Evolutionary conservation across 2,797 vertebrate species (phyloP).

Genomic region (Tiaroga cobitis): DNA sequence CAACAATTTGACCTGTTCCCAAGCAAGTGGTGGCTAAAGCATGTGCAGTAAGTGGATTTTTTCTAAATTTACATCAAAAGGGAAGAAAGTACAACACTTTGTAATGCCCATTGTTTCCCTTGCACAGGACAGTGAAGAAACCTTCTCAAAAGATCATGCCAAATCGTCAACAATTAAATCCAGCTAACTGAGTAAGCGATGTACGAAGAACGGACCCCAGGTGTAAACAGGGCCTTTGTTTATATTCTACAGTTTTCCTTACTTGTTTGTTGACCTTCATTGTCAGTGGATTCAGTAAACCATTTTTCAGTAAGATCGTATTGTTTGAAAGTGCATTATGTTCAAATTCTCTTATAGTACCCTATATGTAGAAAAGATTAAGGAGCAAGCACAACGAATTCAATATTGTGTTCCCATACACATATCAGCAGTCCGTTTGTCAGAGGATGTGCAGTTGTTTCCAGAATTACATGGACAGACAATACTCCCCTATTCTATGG

Average conservation of each 20-base stretch:
- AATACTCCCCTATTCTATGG: slow-evolving; percentile 45
- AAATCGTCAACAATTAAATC: too few relatives aligned
- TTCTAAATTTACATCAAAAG: too few relatives aligned
- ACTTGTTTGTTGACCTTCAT: neutral
- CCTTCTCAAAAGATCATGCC: too few relatives aligned
- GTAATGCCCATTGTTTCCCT: too few relatives aligned
- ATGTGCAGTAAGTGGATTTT: too few relatives aligned
- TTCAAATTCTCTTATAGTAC: neutral
- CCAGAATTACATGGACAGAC: slow-evolving; percentile 50
- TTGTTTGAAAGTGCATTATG: neutral
- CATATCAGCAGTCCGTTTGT: slow-evolving; percentile 31
- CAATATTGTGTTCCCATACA: slow-evolving; percentile 27
- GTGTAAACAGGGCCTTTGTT: neutral
- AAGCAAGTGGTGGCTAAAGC: too few relatives aligned
- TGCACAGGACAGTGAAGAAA: too few relatives aligned
- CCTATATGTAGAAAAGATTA: neutral
- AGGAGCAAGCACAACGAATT: neutral
- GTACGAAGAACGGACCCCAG: too few relatives aligned
- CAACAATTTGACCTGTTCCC: too few relatives aligned
- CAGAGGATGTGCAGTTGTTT: slow-evolving; percentile 48
- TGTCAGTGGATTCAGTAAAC: neutral
- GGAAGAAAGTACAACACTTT: too few relatives aligned
- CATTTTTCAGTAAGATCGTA: neutral
- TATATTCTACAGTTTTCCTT: neutral
- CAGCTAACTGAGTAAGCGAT: too few relatives aligned